Conservation (phyloP, 53 echinoderm and acorn worm species). For the Mesocentrotus franciscanus region DNA sequence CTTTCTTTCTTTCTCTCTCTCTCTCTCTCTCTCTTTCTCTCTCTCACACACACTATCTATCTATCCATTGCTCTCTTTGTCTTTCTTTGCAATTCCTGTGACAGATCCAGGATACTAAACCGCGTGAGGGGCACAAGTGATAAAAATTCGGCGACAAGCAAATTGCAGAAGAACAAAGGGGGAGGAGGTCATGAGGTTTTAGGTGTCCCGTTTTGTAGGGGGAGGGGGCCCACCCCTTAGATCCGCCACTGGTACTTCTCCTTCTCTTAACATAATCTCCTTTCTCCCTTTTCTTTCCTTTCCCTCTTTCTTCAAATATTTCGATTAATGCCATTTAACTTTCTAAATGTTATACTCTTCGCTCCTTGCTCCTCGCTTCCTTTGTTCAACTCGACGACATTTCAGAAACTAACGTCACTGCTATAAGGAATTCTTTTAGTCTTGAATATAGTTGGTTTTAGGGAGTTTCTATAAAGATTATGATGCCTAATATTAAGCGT, state of each 20-base stretch:
- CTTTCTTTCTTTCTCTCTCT: too few relatives aligned
- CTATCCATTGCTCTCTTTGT: background rate
- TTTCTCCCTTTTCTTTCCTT: background rate
- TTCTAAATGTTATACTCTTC: background rate
- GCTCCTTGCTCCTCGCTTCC: background rate
- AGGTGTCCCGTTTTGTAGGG: too few relatives aligned
- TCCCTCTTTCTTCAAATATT: background rate
- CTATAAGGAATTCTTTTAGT: too few relatives aligned
- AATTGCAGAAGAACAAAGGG: too few relatives aligned
- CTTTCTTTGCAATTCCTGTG: background rate
- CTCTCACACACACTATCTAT: background rate
- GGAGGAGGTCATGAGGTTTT: too few relatives aligned
- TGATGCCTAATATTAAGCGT: background rate
- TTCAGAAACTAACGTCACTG: background rate
- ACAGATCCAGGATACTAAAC: too few relatives aligned
- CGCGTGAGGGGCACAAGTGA: too few relatives aligned
- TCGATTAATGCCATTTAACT: background rate
- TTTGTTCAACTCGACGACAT: background rate
- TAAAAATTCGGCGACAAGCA: too few relatives aligned
- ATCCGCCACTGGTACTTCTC: background rate
- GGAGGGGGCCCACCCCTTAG: too few relatives aligned
- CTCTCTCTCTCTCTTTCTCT: too few relatives aligned
- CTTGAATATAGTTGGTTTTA: too few relatives aligned
- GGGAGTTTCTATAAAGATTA: background rate
- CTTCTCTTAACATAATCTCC: too few relatives aligned